Conservation (phyloP, 1,140 invertebrate species). For the Lepidurus arcticus region DNA sequence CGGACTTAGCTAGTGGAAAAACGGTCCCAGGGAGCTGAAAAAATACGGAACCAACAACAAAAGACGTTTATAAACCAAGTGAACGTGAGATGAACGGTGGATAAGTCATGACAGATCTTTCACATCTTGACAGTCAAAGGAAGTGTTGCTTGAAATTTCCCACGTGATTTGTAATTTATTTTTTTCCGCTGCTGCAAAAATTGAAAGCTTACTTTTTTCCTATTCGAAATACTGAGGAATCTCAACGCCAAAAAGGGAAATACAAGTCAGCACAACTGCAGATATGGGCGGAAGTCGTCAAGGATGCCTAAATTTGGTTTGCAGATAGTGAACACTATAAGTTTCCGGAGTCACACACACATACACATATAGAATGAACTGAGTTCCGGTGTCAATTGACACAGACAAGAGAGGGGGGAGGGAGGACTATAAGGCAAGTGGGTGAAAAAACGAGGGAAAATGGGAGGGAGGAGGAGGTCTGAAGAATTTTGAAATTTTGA, state of each 20-base stretch:
- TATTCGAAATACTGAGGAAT: not conserved
- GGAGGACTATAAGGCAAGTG: not conserved
- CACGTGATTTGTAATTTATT: constrained; percentile 17
- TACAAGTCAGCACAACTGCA: not conserved
- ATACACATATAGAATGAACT: constrained; percentile 3
- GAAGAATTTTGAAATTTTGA: constrained; percentile 30
- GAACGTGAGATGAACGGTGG: not conserved
- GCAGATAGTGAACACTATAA: constrained; percentile 22
- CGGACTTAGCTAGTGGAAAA: not conserved
- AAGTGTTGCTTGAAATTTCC: not conserved
- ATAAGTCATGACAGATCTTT: not conserved
- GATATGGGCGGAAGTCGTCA: constrained; percentile 17
- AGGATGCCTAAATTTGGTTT: constrained; percentile 13
- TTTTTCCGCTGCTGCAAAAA: not conserved
- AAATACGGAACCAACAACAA: not conserved
- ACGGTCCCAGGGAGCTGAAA: not conserved
- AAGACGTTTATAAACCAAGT: not conserved
- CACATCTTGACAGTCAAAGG: not conserved
- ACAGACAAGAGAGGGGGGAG: not conserved
- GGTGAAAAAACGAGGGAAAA: not conserved
- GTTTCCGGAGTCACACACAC: constrained; percentile 3
- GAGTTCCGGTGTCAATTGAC: constrained; percentile 13
- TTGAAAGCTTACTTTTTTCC: not conserved
- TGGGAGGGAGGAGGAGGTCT: not conserved
- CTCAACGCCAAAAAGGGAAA: not conserved